A percentile compares a stretch with the other conserved stretches of the same genome.
Evolutionary conservation across 92 coral and sea anemone genomes (phyloP).

Genomic region (Actinernus sp.): DNA sequence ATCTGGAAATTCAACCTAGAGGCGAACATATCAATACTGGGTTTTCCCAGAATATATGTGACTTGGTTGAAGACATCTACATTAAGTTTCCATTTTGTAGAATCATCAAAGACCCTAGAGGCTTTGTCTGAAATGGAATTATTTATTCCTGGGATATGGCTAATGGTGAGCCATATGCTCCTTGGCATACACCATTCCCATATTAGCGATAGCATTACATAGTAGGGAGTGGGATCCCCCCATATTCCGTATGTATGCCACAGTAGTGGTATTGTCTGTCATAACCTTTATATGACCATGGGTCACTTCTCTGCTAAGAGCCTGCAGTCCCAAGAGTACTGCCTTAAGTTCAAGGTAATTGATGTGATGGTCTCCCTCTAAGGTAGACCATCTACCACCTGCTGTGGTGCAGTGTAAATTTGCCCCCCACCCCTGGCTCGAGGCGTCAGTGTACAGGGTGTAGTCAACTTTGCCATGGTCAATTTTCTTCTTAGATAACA

Average conservation of each 20-base stretch:
- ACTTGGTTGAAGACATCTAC: slow-evolving; percentile 21
- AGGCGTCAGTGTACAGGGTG: slow-evolving; percentile 46
- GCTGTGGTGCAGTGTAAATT: slow-evolving; percentile 14
- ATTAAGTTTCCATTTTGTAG: slow-evolving; percentile 46
- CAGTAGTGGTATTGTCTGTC: slow-evolving; percentile 33
- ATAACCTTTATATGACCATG: slow-evolving; percentile 7
- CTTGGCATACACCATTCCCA: slow-evolving; percentile 51
- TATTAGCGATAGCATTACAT: slow-evolving; percentile 13
- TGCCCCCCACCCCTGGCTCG: slow-evolving; percentile 48
- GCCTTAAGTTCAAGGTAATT: slow-evolving; percentile 40
- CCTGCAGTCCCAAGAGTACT: slow-evolving; percentile 7
- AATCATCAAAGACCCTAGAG: slow-evolving; percentile 37
- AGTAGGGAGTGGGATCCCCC: slow-evolving; percentile 51
- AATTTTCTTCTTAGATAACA: slow-evolving; percentile 2
- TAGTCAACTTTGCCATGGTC: slow-evolving; percentile 17
- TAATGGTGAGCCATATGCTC: slow-evolving; percentile 24
- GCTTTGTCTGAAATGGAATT: slow-evolving; percentile 47
- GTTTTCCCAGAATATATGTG: slow-evolving; percentile 11
- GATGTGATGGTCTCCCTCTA: slow-evolving; percentile 24
- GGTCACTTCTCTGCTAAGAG: slow-evolving; percentile 1
- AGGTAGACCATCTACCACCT: slow-evolving; percentile 44
- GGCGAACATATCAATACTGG: slow-evolving; percentile 55
- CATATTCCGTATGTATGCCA: slow-evolving; percentile 43
- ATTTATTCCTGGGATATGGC: slow-evolving; percentile 43
- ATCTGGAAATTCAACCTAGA: slow-evolving; percentile 46